These are phyloP conservation scores for Zingel zingel DNA, from an alignment of 2,113 vertebrate species.

Conservation along the genomic window DNA sequence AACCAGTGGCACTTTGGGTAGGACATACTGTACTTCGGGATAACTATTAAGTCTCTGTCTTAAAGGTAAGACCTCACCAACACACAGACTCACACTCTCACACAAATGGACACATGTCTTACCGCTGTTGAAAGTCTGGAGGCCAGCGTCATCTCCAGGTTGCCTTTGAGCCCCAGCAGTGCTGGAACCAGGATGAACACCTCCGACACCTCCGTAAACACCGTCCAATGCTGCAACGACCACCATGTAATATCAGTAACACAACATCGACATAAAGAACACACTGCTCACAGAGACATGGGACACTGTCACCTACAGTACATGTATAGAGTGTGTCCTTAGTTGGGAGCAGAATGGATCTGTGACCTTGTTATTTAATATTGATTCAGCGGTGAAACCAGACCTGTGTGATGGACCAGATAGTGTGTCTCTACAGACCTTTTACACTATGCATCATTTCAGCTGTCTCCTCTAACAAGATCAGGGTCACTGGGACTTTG, in stretches of 20 bases:
- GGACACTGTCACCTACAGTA: not conserved
- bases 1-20: not conserved
- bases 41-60: not conserved
- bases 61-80: not conserved
- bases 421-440: not conserved
- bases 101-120: constrained; percentile 75
- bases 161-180: constrained; percentile 96
- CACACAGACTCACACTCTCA: constrained; percentile 1
- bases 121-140: constrained; percentile 97
- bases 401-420: constrained; percentile 10
- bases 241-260: constrained; percentile 6
- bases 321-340: not conserved
- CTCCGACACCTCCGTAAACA: constrained; percentile 94
- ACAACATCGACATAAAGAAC: constrained; percentile 1
- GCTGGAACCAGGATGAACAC: constrained; percentile 99
- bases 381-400: constrained; percentile 46
- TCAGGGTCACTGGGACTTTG: constrained; percentile 35
- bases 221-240: constrained; percentile 94
- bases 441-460: constrained; percentile 30
- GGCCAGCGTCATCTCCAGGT: constrained; percentile 98
- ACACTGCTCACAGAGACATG: not conserved
- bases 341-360: not conserved
- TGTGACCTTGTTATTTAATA: constrained; percentile 34
- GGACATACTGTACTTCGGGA: not conserved
- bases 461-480: constrained; percentile 28